Conservation (phyloP, 2,888 invertebrate genomes). For the Halictus quadricinctus region DNA sequence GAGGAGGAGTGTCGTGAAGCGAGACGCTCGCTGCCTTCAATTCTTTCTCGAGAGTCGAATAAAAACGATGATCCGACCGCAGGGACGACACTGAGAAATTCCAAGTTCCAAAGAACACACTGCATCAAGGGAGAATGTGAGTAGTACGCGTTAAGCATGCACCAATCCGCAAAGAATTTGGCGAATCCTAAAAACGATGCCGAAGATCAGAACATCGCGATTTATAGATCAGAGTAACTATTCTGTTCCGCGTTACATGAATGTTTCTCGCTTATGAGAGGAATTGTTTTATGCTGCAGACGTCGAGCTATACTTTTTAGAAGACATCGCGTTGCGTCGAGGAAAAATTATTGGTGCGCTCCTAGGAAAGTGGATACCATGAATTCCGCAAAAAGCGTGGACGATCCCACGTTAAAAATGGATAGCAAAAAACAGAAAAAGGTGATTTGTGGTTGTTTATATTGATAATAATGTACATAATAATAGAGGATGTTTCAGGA, state of each 20-base stretch:
- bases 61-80: neutral
- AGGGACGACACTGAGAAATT: constrained; percentile 21
- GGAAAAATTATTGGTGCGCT: constrained; percentile 53
- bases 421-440: neutral
- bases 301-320: neutral
- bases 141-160: neutral
- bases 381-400: neutral
- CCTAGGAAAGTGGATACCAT: constrained; percentile 56
- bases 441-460: neutral
- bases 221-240: constrained; percentile 30
- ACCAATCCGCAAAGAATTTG: neutral
- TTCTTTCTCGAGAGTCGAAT: constrained; percentile 12
- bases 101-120: neutral
- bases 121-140: constrained; percentile 20
- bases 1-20: constrained; percentile 19
- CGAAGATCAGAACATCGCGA: neutral
- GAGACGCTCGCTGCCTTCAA: constrained; percentile 36
- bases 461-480: neutral
- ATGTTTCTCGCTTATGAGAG: neutral
- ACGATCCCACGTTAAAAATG: neutral
- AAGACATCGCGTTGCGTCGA: constrained; percentile 6
- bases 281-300: neutral
- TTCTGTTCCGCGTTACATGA: neutral
- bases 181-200: neutral
- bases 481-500: constrained; percentile 17